Evolutionary conservation across 2,888 invertebrate genomes (phyloP).

Genomic region (Andrena hattorfiana): DNA sequence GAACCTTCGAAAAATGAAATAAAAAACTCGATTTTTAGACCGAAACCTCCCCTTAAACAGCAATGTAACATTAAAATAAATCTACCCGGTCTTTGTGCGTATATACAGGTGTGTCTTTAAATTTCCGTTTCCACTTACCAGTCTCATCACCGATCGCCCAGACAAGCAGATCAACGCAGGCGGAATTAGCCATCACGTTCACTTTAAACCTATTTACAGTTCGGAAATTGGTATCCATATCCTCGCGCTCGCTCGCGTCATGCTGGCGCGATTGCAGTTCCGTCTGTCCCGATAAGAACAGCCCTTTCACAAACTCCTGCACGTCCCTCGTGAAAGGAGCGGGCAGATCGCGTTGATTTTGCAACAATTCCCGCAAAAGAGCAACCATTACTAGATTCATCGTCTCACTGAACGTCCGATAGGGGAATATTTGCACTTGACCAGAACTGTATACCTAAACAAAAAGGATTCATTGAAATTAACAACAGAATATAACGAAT

Average conservation of each 20-base stretch:
- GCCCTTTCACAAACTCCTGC: conserved; percentile 93
- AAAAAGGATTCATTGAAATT: not conserved
- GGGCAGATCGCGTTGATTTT: conserved; percentile 95
- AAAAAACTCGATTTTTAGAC: no score
- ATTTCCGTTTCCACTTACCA: conserved; percentile 87
- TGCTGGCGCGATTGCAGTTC: conserved; percentile 95
- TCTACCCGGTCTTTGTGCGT: not conserved
- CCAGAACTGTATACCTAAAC: conserved; percentile 86
- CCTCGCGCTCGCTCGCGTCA: conserved; percentile 93
- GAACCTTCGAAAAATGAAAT: no score
- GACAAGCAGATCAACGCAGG: conserved; percentile 98
- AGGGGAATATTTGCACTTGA: conserved; percentile 92
- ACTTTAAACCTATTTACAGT: conserved; percentile 96
- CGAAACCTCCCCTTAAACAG: no score
- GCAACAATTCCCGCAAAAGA: conserved; percentile 94
- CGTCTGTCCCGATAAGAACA: conserved; percentile 97
- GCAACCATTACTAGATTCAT: conserved; percentile 97
- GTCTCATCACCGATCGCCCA: conserved; percentile 99
- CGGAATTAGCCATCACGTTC: conserved; percentile 98
- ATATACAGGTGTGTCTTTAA: not conserved
- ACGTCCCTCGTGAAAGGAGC: conserved; percentile 97
- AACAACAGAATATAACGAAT: not conserved
- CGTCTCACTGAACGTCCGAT: conserved; percentile 97
- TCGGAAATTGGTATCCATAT: conserved; percentile 92
- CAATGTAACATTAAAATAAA: conserved; percentile 7